Evolutionary conservation across 2,797 vertebrate species (phyloP), one percentile per base, ranked within the genome.

Genomic region (Eulemur coronatus): DNA sequence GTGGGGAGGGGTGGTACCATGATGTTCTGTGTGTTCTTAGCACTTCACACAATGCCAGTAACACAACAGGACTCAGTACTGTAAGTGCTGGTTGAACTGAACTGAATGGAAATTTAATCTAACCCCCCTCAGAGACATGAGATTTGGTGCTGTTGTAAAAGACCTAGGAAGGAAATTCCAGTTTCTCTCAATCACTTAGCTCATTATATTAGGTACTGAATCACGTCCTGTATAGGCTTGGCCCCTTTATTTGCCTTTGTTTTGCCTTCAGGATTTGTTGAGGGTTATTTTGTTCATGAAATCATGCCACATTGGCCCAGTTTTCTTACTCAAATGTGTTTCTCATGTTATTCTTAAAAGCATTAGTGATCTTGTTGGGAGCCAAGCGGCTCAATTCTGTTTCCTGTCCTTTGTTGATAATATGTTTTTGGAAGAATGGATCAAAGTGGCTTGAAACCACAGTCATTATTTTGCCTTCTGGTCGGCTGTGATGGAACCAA

Each of bases 321-420:
- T 61, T 96, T 94, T 70, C 91, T 89, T 75, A 4, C 67, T 94
- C 91, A 76, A 76, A 85, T 92, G 57, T 94, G 94, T 93, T 95
- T 86, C 80, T 76, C 70, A n/a, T 87, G 86, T 89, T 93, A 67
- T 94, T 94, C 94, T 91, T 92, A 76, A 94, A 82, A 95, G 85
- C 95, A 22, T 91, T 76, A 80, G 80, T 67, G 84, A 89, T 91
- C 76, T 95, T 55, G 13, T 38, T 52, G 80, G 93, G 93, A 89
- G 89, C 93, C 86, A 52, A n/a, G 59, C 41, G 80, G 85, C 94
- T 92, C 72, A 76, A 15, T 95, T 96, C 86, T 91, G 38, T 96
- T 96, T 97, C 95, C 94, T 95, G 93, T 57, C 84, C 79, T 89
- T 93, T 95, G 96, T 87, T 87, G 95, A 67, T 72, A 65, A 48